A percentile compares a stretch with the other conserved stretches of the same genome.
Evolutionary conservation across 1,140 invertebrate species (phyloP).

Genomic region (Paramacrobiotus metropolitanus): DNA sequence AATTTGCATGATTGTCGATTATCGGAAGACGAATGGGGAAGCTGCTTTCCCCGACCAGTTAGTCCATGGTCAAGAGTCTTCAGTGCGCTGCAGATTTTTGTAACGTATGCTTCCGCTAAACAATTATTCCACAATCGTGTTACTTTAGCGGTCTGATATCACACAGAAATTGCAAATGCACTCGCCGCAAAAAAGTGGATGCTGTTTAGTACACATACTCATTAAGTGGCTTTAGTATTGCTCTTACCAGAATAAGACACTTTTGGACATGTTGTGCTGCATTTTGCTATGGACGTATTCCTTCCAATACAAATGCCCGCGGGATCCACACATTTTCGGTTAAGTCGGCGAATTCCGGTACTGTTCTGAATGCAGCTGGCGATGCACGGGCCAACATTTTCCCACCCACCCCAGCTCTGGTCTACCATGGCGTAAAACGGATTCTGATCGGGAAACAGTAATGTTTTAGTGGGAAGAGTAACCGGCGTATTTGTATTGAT

Average conservation of each 20-base stretch:
- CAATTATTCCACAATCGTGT: too few species aligned
- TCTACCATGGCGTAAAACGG: too few species aligned
- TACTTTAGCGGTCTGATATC: too few species aligned
- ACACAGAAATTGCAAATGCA: too few species aligned
- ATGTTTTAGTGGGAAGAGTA: too few species aligned
- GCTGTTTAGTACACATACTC: background rate
- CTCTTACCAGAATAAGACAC: background rate
- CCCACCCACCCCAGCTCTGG: background rate
- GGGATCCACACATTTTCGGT: background rate
- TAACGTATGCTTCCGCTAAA: background rate
- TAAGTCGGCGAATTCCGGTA: background rate
- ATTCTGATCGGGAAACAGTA: too few species aligned
- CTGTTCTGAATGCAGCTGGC: background rate
- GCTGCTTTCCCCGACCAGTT: background rate
- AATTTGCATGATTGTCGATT: background rate
- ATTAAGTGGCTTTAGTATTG: background rate
- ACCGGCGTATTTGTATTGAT: too few species aligned
- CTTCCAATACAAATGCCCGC: background rate
- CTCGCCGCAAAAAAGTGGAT: background rate
- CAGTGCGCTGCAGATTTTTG: background rate
- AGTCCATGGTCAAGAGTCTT: background rate
- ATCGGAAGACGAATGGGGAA: background rate
- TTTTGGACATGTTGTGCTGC: background rate
- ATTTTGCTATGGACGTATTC: background rate
- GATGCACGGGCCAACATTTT: background rate